Evolutionary conservation across 2,888 invertebrate species (phyloP), one percentile per base, ranked within the genome.

Genomic region (Boloria euphrosyne): DNA sequence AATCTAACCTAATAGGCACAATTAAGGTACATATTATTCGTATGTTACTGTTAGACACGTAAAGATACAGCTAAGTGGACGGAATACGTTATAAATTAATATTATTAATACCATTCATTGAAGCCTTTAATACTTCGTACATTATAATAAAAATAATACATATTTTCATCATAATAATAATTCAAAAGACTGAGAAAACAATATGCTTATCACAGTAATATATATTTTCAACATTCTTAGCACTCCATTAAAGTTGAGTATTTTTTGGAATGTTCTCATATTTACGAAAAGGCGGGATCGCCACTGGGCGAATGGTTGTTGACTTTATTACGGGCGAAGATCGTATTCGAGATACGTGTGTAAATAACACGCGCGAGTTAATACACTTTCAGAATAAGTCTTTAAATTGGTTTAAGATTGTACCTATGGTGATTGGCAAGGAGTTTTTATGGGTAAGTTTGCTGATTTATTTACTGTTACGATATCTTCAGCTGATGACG

Each of bases 211-310:
- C 31, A 38, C 10, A 10, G 10, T 31, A 31, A 31, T 31, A 31
- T 38, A 10, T 31, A 7, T 38, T 22, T 38, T 73, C 75, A 78
- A 78, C 74, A 80, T 84, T 84, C 84, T 90, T 88, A 89, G 80
- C 89, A 89, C 90, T 88, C 82, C 83, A 87, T 89, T 89, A 89
- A 88, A 83, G 83, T 80, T 77, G 80, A 77, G 77, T 58, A 78
- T 81, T 77, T 81, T 85, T 83, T 86, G 83, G 83, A 81, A 85
- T 84, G 84, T 84, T 76, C 79, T 79, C 80, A 80, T 89, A 88
- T 89, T 90, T 85, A 85, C 77, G 87, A 68, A 79, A 75, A 74
- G 74, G 72, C 70, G 70, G 68, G 71, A 80, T 78, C 80, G 89
- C 90, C 89, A 89, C 85, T 78, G 88, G 89, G 81, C 75, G 76